phyloP scores from a whole-genome alignment of 1,140 invertebrate genomes.

The Bombus fervidus region DNA sequence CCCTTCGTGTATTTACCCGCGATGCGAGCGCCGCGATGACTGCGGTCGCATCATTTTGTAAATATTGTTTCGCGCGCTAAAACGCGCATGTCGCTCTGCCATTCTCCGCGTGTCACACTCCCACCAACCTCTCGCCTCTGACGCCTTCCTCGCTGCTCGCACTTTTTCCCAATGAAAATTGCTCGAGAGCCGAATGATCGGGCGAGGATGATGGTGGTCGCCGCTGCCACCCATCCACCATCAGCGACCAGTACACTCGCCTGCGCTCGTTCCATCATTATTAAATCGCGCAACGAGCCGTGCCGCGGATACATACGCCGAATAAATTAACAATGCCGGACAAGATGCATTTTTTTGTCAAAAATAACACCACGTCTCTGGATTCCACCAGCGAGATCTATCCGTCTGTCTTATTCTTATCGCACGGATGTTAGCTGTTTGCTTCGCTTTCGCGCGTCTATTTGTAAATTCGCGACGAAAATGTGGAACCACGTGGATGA shows the following conservation, averaged over 20 bases:
- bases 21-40: slow-evolving; percentile 48
- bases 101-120: slow-evolving; percentile 6
- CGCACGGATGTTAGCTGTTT: too few relatives aligned
- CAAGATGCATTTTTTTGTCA: too few relatives aligned
- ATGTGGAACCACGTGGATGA: too few relatives aligned
- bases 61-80: slow-evolving; percentile 59
- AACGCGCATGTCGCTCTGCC: slow-evolving; percentile 33
- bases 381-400: too few relatives aligned
- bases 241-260: neutral
- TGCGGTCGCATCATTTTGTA: slow-evolving; percentile 65
- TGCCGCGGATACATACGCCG: neutral
- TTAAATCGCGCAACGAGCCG: slow-evolving; percentile 60
- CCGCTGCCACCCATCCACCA: neutral
- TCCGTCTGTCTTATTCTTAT: too few relatives aligned
- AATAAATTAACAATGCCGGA: too few relatives aligned
- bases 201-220: slow-evolving; percentile 1
- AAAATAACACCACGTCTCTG: too few relatives aligned
- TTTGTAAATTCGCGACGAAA: too few relatives aligned
- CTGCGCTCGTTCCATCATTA: slow-evolving; percentile 62
- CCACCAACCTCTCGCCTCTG: neutral
- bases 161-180: slow-evolving; percentile 63
- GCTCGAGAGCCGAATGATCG: slow-evolving; percentile 38
- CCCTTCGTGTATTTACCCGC: slow-evolving; percentile 60
- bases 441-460: too few relatives aligned
- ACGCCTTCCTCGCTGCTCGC: too few relatives aligned